phyloP scores from a whole-genome alignment of 1,140 invertebrate genomes.

The Ditylenchus dipsaci region DNA sequence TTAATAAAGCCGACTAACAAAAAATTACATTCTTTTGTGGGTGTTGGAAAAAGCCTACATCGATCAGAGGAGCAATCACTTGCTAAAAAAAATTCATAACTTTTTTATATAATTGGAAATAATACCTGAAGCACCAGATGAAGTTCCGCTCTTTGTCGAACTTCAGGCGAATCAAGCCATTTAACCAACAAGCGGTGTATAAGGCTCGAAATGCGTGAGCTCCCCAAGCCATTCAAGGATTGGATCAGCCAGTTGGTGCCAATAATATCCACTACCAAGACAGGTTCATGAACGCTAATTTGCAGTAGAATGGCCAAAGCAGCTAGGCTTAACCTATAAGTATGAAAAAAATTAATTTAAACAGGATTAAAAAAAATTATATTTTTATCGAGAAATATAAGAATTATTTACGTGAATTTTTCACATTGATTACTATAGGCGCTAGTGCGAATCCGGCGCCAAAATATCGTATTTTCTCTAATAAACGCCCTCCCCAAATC shows the following conservation, averaged over 20 bases:
- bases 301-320: conserved; percentile 25
- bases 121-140: conserved; percentile 29
- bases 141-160: conserved; percentile 21
- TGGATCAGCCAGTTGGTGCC: conserved; percentile 32
- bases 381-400: neutral
- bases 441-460: neutral
- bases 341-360: neutral
- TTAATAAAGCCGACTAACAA: too few species aligned
- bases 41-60: conserved; percentile 33
- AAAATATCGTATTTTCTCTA: neutral
- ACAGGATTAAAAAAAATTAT: neutral
- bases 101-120: too few species aligned
- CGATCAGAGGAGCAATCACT: conserved; percentile 33
- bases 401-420: neutral
- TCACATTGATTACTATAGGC: neutral
- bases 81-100: too few species aligned
- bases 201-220: neutral
- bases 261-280: conserved; percentile 15
- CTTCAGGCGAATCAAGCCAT: conserved; percentile 31
- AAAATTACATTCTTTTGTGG: conserved; percentile 8
- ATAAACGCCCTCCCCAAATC: too few species aligned
- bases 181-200: conserved; percentile 8
- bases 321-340: conserved; percentile 8
- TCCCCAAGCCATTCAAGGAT: neutral
- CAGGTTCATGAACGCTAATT: conserved; percentile 15